Conservation (phyloP, 2,888 invertebrate species). For the Conus canariensis region DNA sequence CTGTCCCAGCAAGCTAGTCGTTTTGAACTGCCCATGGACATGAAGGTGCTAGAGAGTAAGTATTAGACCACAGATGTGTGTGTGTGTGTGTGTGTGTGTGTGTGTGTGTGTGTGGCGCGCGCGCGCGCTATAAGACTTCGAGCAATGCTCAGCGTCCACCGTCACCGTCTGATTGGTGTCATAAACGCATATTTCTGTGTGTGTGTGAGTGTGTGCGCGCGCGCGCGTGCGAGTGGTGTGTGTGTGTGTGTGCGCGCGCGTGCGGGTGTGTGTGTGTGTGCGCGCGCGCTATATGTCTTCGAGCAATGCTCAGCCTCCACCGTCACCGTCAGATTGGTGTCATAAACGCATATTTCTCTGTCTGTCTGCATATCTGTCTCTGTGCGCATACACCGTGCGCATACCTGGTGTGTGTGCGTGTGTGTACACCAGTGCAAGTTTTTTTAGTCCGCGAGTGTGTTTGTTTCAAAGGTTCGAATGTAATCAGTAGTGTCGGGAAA, state of each 20-base stretch:
- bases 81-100: neutral
- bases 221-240: neutral
- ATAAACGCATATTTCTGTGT: too few species aligned
- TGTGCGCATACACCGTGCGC: neutral
- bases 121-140: too few species aligned
- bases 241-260: neutral
- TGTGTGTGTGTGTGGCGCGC: neutral
- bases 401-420: neutral
- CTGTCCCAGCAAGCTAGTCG: conserved; percentile 75
- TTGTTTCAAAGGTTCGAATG: too few species aligned
- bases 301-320: too few species aligned
- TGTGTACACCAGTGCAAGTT: neutral
- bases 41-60: conserved; percentile 75
- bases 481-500: too few species aligned
- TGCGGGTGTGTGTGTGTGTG: neutral
- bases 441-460: too few species aligned
- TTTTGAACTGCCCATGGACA: conserved; percentile 78
- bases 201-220: neutral
- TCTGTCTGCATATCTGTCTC: conserved; percentile 11
- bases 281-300: too few species aligned
- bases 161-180: too few species aligned
- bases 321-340: too few species aligned
- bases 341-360: neutral
- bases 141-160: too few species aligned
- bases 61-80: neutral